phyloP scores from a whole-genome alignment of 2,797 vertebrate species.

The Sebastes glaucus region DNA sequence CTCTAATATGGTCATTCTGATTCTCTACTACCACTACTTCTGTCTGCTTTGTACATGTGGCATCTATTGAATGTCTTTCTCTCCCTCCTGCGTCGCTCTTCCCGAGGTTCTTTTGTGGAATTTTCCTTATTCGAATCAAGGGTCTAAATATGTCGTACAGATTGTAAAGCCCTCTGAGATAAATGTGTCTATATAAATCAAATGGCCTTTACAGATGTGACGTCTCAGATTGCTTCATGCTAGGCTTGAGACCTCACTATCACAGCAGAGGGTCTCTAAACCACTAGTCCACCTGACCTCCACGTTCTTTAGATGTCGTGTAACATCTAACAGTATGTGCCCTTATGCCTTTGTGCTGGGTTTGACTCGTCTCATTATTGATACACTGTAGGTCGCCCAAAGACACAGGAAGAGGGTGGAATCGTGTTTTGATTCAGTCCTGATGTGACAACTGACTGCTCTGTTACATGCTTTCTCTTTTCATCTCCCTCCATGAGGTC shows the following conservation, averaged over 20 bases:
- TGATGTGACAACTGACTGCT: conserved; percentile 14
- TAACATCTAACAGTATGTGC: conserved; percentile 13
- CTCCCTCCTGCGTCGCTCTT: background rate
- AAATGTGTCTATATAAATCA: background rate
- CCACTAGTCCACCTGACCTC: background rate
- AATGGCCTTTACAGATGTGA: background rate
- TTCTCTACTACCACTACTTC: background rate
- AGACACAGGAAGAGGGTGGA: conserved; percentile 13
- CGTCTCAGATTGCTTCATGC: background rate
- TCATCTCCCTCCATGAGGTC: conserved; percentile 13
- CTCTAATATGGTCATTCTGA: background rate
- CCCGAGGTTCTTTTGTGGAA: background rate
- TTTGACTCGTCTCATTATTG: conserved; percentile 39
- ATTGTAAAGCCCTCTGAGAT: background rate
- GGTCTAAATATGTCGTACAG: background rate
- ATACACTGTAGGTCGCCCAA: background rate
- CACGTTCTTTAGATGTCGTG: conserved; percentile 11
- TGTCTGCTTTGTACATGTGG: background rate
- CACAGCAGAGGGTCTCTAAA: background rate
- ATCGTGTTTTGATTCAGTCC: conserved; percentile 28
- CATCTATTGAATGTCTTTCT: background rate
- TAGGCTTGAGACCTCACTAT: background rate
- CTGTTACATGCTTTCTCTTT: conserved; percentile 26
- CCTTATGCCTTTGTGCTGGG: background rate
- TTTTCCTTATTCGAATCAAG: background rate